Conservation (phyloP, 2,888 invertebrate species). For the Pherbina coryleti region DNA sequence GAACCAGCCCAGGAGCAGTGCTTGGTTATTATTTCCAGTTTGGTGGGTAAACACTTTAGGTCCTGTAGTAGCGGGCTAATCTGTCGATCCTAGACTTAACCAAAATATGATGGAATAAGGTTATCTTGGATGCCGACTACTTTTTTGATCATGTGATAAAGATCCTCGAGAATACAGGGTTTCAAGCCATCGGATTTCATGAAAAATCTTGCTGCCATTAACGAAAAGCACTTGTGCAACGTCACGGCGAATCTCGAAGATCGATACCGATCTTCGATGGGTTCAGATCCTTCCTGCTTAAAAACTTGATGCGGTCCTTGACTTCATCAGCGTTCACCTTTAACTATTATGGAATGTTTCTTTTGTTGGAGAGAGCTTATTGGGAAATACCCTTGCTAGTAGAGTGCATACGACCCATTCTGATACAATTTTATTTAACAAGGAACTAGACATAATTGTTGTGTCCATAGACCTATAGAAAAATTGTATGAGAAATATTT, state of each 20-base stretch:
- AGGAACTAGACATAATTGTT: too few species aligned
- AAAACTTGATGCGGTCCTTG: constrained; percentile 96
- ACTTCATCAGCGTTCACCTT: constrained; percentile 97
- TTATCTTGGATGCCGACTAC: constrained; percentile 99
- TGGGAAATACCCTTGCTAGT: constrained; percentile 99
- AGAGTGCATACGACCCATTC: constrained; percentile 99
- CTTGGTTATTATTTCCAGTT: constrained; percentile 99
- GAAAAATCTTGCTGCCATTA: constrained; percentile 98
- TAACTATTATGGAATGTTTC: constrained; percentile 98
- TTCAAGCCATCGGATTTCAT: constrained; percentile 98
- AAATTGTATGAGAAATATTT: too few species aligned
- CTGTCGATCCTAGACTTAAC: constrained; percentile 99
- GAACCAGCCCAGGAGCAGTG: constrained; percentile 98
- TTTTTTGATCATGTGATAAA: constrained; percentile 99
- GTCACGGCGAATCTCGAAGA: constrained; percentile 97
- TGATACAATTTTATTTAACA: constrained; percentile 70
- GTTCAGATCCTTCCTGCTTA: constrained; percentile 98
- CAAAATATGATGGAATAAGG: constrained; percentile 98
- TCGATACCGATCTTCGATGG: constrained; percentile 99
- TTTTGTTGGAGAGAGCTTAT: constrained; percentile 97
- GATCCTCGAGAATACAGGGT: constrained; percentile 97
- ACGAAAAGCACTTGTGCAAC: constrained; percentile 99
- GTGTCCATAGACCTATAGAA: too few species aligned
- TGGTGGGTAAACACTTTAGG: constrained; percentile 92
- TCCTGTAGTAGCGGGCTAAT: constrained; percentile 98